Evolutionary conservation across 2,113 vertebrate genomes (phyloP).

Genomic region (Leptodactylus fuscus): DNA sequence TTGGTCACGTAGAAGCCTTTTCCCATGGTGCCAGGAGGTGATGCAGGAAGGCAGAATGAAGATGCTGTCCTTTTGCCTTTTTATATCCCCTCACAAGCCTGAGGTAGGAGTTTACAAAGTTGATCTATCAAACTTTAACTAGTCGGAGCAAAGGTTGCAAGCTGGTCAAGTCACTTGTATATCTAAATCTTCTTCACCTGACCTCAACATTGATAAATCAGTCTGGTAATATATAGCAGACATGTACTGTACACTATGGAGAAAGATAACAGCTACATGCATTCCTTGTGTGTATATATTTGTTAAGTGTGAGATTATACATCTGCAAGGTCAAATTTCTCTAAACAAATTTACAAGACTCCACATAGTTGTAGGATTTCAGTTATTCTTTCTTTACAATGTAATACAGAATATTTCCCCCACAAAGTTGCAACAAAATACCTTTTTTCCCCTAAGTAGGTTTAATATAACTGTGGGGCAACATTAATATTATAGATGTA

Average conservation of each 20-base stretch:
- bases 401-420: neutral
- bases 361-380: neutral
- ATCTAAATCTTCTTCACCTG: neutral
- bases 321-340: neutral
- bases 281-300: neutral
- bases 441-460: too few species aligned
- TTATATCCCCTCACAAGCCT: slow-evolving; percentile 60
- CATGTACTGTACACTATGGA: neutral
- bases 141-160: neutral
- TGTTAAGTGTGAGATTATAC: neutral
- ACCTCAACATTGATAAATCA: neutral
- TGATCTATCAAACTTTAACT: slow-evolving; percentile 70
- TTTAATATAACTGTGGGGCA: too few species aligned
- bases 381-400: neutral
- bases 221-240: neutral
- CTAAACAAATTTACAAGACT: neutral
- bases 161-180: neutral
- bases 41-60: neutral
- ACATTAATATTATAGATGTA: too few species aligned
- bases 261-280: neutral
- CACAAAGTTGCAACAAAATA: too few species aligned
- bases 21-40: slow-evolving; percentile 74
- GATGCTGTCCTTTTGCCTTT: slow-evolving; percentile 34
- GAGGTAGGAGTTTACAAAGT: neutral
- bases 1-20: slow-evolving; percentile 89